Conservation (phyloP, 2,888 invertebrate species). For the Drosophila pseudotakahashii region DNA sequence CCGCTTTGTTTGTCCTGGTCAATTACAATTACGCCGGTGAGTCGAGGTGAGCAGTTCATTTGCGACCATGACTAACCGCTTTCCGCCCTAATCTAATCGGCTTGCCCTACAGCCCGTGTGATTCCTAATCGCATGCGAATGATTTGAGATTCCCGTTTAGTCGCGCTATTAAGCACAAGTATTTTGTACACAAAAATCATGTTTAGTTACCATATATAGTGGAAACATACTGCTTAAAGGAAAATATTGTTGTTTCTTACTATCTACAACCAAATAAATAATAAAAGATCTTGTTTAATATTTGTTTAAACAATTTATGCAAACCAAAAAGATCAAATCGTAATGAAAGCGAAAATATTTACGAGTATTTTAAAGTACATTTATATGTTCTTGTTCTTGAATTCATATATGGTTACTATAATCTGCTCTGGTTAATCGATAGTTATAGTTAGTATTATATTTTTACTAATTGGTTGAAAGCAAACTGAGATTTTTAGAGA, state of each 20-base stretch:
- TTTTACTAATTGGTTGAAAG: too few species aligned
- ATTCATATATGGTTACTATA: not conserved
- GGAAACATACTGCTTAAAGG: too few species aligned
- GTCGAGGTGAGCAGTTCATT: conserved; percentile 27
- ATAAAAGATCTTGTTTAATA: too few species aligned
- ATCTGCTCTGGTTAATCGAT: conserved; percentile 16
- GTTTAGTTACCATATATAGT: too few species aligned
- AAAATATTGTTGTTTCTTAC: too few species aligned
- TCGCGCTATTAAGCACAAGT: too few species aligned
- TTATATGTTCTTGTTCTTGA: conserved; percentile 7
- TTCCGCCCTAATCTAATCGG: conserved; percentile 21
- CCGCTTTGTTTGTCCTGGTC: conserved; percentile 5
- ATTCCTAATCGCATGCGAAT: conserved; percentile 13
- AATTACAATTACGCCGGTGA: conserved; percentile 12
- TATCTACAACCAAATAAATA: too few species aligned
- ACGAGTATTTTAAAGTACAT: not conserved
- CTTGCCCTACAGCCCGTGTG: not conserved
- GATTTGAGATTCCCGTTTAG: conserved; percentile 28
- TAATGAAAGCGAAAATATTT: not conserved
- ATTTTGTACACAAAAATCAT: too few species aligned
- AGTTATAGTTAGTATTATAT: too few species aligned
- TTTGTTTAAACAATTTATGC: too few species aligned
- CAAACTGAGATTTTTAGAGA: too few species aligned
- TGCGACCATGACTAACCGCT: conserved; percentile 42
- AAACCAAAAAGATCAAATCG: not conserved